Base-by-base conservation (phyloP, 2,888 invertebrate species). In the Himalopsyche tibetana region DNA sequence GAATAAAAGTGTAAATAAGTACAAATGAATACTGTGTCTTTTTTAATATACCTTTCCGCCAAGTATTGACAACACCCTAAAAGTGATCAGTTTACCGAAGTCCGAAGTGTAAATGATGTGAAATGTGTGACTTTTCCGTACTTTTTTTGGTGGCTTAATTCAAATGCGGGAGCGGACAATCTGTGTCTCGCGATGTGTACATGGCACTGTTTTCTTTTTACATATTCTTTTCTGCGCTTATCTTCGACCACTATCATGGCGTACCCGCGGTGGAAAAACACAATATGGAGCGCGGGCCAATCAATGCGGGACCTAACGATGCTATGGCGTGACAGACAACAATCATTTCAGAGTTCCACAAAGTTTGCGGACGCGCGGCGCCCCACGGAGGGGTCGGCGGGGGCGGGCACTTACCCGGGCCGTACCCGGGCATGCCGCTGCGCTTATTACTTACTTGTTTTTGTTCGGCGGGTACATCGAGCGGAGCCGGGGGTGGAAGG, bases 261-360 rank as follows among this genome's bases (percentile, higher is more conserved):
- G 63, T 63, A 63, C 19, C n/a, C 4, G 28, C 63, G 19, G 74
- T 38, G 74, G 74, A 38, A 74, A 74, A 74, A 74, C 74, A 74
- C 74, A 74, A 36, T 36, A 4, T 15, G 51, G 51, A 74, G 36
- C 74, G 12, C 74, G 74, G 74, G 15, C 74, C 74, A 74, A 74
- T 74, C 74, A 74, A 74, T 74, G 74, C 74, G 38, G 38, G 74
- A 19, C 74, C 74, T 74, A 74, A 74, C 74, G 74, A 74, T 38
- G 28, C 28, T 36, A 74, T 74, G 74, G 74, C 74, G 74, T 74
- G 74, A 74, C 74, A 74, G 28, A 74, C 74, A 74, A 74, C 74
- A 74, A 74, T 74, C 74, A 74, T 74, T 74, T 38, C 74, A 74
- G 74, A 74, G 74, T 74, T 74, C 74, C 74, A 74, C 74, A 74